A percentile compares a stretch with the other conserved stretches of the same genome.
phyloP scores from a whole-genome alignment of 2,888 invertebrate genomes.

The Tricholauxania praeusta region DNA sequence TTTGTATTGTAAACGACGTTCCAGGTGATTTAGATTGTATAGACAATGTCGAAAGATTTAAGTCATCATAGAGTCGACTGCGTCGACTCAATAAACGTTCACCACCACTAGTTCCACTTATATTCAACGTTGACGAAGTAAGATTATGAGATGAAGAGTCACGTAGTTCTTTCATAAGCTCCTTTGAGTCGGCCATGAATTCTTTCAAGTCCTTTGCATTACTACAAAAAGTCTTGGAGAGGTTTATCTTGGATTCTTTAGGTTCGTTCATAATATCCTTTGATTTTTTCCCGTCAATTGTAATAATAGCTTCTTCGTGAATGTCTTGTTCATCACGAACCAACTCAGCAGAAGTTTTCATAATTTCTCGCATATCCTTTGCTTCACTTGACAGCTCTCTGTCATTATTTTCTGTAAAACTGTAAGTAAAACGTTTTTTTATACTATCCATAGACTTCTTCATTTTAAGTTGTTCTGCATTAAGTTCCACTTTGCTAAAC shows the following conservation, averaged over 20 bases:
- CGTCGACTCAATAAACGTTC: slow-evolving; percentile 65
- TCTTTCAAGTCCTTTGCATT: slow-evolving; percentile 3
- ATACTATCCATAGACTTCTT: slow-evolving; percentile 65
- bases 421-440: slow-evolving; percentile 61
- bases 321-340: slow-evolving; percentile 39
- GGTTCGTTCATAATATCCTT: slow-evolving; percentile 24
- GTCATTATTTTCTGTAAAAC: slow-evolving; percentile 34
- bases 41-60: slow-evolving; percentile 58
- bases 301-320: slow-evolving; percentile 40
- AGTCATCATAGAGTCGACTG: slow-evolving; percentile 66
- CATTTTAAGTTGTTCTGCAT: slow-evolving; percentile 64
- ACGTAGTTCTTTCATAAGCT: slow-evolving; percentile 38
- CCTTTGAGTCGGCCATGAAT: slow-evolving; percentile 32
- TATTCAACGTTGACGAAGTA: slow-evolving; percentile 40
- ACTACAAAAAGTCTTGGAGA: neutral
- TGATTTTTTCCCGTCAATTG: slow-evolving; percentile 37
- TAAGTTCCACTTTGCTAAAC: slow-evolving; percentile 59
- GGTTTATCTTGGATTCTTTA: neutral
- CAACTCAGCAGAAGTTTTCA: slow-evolving; percentile 42
- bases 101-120: slow-evolving; percentile 47
- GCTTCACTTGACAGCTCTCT: slow-evolving; percentile 48
- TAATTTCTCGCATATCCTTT: slow-evolving; percentile 47
- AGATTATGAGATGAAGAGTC: slow-evolving; percentile 42
- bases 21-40: slow-evolving; percentile 39
- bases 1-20: slow-evolving; percentile 56